Evolutionary conservation across 2,113 vertebrate species (phyloP).

Genomic region (Nestor notabilis): DNA sequence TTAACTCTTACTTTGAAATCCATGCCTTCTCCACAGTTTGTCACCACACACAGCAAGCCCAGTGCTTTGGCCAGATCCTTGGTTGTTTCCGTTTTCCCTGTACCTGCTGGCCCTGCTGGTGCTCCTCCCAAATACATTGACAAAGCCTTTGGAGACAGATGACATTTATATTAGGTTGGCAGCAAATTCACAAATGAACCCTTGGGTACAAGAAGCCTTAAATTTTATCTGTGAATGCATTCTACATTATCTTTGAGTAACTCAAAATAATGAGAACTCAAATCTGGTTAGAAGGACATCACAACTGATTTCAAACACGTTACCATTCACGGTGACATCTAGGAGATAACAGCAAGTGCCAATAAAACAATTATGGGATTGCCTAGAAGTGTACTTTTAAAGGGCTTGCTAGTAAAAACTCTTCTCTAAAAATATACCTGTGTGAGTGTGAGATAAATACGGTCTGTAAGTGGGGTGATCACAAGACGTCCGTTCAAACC

Average conservation of each 20-base stretch:
- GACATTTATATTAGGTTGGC: background rate
- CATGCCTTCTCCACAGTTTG: slow-evolving; percentile 98
- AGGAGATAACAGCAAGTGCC: background rate
- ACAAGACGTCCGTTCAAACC: slow-evolving; percentile 94
- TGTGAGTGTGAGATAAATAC: slow-evolving; percentile 95
- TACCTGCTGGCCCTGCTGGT: slow-evolving; percentile 94
- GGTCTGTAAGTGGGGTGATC: slow-evolving; percentile 94
- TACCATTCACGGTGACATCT: fast-evolving
- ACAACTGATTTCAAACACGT: background rate
- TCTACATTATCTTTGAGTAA: background rate
- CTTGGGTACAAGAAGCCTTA: background rate
- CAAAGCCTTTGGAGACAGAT: slow-evolving; percentile 81
- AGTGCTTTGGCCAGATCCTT: slow-evolving; percentile 97
- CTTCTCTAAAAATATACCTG: slow-evolving; percentile 77
- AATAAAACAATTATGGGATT: background rate
- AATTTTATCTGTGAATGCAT: background rate
- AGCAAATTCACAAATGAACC: background rate
- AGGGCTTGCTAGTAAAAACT: background rate
- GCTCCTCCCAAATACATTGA: slow-evolving; percentile 97
- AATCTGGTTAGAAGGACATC: background rate
- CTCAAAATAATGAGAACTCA: background rate
- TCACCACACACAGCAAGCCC: slow-evolving; percentile 93
- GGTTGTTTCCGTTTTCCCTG: slow-evolving; percentile 95
- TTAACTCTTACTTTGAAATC: slow-evolving; percentile 88
- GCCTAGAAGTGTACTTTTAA: background rate